Percentiles rank a stretch among this genome's conserved stretches.
These are phyloP conservation scores for Lutjanus argentimaculatus DNA, from an alignment of 2,797 vertebrate species.

Conservation along the genomic window DNA sequence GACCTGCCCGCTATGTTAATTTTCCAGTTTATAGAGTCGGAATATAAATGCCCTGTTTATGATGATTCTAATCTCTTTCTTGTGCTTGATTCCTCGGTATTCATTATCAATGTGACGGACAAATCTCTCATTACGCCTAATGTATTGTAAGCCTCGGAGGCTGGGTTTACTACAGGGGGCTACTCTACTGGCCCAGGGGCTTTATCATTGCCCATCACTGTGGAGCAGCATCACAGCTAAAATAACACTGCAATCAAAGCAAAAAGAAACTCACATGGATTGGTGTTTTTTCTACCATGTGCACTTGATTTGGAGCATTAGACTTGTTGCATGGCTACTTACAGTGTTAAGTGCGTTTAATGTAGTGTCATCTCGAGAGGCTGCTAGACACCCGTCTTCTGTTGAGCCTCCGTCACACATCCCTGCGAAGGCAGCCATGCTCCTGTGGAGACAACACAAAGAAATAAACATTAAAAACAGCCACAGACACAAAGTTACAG, in stretches of 20 bases:
- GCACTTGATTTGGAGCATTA: neutral
- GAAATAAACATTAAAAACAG: neutral
- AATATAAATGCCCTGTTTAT: constrained; percentile 87
- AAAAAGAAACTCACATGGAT: neutral
- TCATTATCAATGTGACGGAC: constrained; percentile 66
- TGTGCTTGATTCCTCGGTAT: constrained; percentile 68
- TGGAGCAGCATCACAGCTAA: constrained; percentile 16
- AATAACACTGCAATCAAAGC: neutral
- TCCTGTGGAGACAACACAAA: constrained; percentile 86
- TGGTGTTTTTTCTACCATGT: neutral
- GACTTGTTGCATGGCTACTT: constrained; percentile 74
- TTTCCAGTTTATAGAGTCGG: constrained; percentile 77
- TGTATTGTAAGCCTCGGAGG: constrained; percentile 49
- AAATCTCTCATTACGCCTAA: constrained; percentile 64
- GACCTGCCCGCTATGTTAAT: constrained; percentile 82
- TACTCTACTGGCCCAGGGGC: constrained; percentile 39
- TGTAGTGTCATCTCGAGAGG: constrained; percentile 98
- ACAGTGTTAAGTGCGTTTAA: constrained; percentile 99
- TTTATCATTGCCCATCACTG: constrained; percentile 34
- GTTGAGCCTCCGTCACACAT: constrained; percentile 99
- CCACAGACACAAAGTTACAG: neutral
- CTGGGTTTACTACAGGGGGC: constrained; percentile 52
- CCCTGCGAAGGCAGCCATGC: constrained; percentile 99
- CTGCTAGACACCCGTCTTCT: constrained; percentile 97
- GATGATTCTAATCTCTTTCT: constrained; percentile 78